A percentile compares a stretch with the other conserved stretches of the same genome.
Evolutionary conservation across 2,888 invertebrate species (phyloP).

Genomic region (Dasysyrphus tricinctus): DNA sequence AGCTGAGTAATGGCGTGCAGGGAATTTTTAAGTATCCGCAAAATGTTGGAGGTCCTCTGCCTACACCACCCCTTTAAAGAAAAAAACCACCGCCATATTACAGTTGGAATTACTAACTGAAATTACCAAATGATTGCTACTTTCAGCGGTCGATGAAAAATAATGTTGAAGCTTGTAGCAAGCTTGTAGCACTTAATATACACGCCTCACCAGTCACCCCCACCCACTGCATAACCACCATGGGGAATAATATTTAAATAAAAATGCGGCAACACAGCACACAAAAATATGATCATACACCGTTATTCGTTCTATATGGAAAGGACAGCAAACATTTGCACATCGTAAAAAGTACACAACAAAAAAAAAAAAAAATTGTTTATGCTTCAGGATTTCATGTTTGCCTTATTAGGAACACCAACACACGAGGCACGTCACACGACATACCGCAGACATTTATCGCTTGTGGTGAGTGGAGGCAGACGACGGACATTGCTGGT

Average conservation of each 20-base stretch:
- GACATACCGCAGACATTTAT: background rate
- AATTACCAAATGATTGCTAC: conserved; percentile 36
- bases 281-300: conserved; percentile 30
- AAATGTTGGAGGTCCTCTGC: background rate
- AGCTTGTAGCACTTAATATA: conserved; percentile 29
- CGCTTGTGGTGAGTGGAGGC: background rate
- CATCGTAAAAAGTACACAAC: conserved; percentile 6
- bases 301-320: background rate
- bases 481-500: background rate
- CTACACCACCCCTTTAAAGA: background rate
- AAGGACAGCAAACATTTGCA: conserved; percentile 47
- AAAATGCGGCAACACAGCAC: conserved; percentile 2
- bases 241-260: conserved; percentile 28
- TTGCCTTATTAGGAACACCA: conserved; percentile 10
- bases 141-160: conserved; percentile 4
- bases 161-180: conserved; percentile 34
- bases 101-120: background rate
- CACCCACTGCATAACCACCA: background rate
- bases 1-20: conserved; percentile 34
- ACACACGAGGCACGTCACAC: background rate
- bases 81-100: background rate
- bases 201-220: background rate
- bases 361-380: conserved; percentile 1
- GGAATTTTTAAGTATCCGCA: conserved; percentile 45
- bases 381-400: conserved; percentile 22